Percentiles rank a stretch among this genome's conserved stretches.
phyloP scores from a whole-genome alignment of 2,113 vertebrate species.

The Eonycteris spelaea region DNA sequence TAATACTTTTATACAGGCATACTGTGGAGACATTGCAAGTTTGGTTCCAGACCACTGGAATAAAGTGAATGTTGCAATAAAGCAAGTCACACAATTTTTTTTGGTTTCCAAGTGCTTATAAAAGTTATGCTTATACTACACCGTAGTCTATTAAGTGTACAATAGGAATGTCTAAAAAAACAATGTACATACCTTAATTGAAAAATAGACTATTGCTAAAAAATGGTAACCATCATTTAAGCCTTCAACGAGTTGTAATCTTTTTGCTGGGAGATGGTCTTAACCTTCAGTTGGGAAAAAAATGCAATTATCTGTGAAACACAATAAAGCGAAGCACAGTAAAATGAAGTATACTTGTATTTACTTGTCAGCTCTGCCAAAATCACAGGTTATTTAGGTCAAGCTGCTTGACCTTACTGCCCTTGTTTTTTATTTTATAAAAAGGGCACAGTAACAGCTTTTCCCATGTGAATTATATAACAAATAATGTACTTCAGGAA shows the following conservation, averaged over 20 bases:
- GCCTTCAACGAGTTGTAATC: background rate
- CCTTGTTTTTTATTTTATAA: slow-evolving; percentile 14
- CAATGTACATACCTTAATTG: background rate
- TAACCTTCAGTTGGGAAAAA: background rate
- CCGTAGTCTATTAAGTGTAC: background rate
- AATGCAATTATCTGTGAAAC: background rate
- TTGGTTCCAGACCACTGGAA: background rate
- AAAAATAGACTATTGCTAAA: background rate
- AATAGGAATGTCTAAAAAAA: background rate
- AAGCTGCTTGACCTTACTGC: background rate
- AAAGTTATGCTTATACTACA: background rate
- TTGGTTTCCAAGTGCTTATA: background rate
- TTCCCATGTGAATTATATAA: background rate
- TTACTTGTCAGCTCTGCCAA: background rate
- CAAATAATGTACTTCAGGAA: background rate
- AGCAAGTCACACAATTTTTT: background rate
- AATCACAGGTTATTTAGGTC: background rate
- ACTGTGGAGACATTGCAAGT: background rate
- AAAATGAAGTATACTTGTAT: background rate
- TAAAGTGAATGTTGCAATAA: background rate
- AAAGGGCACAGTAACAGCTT: background rate
- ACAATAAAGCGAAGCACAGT: background rate
- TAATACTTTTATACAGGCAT: background rate
- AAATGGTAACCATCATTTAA: background rate
- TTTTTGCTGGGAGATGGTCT: no score